Conservation (phyloP, 2,888 invertebrate genomes). For the Allophyes oxyacanthae region DNA sequence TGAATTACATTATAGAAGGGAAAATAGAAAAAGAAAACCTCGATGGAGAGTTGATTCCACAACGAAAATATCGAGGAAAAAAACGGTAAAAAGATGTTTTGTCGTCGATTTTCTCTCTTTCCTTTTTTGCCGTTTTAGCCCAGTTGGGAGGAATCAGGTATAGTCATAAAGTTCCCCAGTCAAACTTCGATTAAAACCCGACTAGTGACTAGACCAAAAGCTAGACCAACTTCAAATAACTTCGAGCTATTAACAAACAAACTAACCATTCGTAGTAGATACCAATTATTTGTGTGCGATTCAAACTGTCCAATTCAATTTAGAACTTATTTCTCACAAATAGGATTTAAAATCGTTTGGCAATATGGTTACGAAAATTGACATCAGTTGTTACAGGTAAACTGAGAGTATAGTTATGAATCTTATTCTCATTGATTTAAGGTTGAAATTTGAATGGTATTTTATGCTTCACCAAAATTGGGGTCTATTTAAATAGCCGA, state of each 20-base stretch:
- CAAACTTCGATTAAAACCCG: too few relatives aligned
- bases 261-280: slow-evolving; percentile 7
- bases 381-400: slow-evolving; percentile 3
- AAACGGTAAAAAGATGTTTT: too few relatives aligned
- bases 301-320: not conserved
- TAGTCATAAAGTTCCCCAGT: too few relatives aligned
- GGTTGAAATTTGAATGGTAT: slow-evolving; percentile 26
- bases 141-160: too few relatives aligned
- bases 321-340: not conserved
- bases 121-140: too few relatives aligned
- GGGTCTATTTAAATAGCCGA: slow-evolving; percentile 3
- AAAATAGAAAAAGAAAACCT: too few relatives aligned
- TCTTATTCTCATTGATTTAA: not conserved
- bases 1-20: too few relatives aligned
- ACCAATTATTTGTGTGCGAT: not conserved
- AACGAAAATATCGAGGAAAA: too few relatives aligned
- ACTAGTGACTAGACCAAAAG: too few relatives aligned
- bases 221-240: slow-evolving; percentile 33
- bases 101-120: too few relatives aligned
- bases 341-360: slow-evolving; percentile 11
- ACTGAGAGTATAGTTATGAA: not conserved
- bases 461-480: not conserved
- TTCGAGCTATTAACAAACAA: slow-evolving; percentile 6
- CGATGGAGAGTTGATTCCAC: too few relatives aligned
- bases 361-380: not conserved